phyloP scores from a whole-genome alignment of 1,140 invertebrate species.

The Temnothorax nylanderi region DNA sequence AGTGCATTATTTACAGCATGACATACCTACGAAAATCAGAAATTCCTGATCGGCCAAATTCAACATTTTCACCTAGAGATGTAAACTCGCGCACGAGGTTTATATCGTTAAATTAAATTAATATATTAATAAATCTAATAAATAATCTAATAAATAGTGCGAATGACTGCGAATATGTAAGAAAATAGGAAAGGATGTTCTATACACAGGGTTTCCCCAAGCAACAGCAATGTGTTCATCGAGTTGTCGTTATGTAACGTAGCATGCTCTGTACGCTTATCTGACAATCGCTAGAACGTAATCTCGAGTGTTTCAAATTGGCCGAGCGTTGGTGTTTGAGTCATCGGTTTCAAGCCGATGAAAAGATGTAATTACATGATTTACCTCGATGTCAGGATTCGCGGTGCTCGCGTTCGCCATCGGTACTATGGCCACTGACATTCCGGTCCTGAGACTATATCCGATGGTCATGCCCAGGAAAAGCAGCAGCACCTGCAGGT shows the following conservation, averaged over 20 bases:
- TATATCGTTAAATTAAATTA: background rate
- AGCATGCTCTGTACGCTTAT: background rate
- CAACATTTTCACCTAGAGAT: background rate
- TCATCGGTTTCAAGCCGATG: background rate
- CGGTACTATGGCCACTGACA: conserved; percentile 90
- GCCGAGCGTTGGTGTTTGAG: background rate
- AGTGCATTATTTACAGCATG: background rate
- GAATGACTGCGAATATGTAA: background rate
- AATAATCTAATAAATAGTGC: too few species aligned
- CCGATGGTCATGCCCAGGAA: conserved; percentile 88
- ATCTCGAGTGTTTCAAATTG: conserved; percentile 11
- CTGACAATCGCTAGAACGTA: conserved; percentile 7
- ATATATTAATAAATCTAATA: too few species aligned
- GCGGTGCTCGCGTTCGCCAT: conserved; percentile 83
- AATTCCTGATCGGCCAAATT: background rate
- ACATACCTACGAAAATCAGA: background rate
- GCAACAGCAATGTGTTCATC: conserved; percentile 2
- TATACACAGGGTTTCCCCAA: background rate
- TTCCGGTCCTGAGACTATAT: conserved; percentile 88
- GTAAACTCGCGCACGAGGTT: background rate
- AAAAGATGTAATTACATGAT: background rate
- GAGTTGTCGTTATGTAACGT: conserved; percentile 33
- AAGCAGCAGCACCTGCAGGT: conserved; percentile 88
- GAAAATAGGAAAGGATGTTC: background rate
- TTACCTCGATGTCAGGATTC: conserved; percentile 72